These are phyloP conservation scores for Luperina nickerlii DNA, from an alignment of 2,888 invertebrate genomes.

Conservation along the genomic window DNA sequence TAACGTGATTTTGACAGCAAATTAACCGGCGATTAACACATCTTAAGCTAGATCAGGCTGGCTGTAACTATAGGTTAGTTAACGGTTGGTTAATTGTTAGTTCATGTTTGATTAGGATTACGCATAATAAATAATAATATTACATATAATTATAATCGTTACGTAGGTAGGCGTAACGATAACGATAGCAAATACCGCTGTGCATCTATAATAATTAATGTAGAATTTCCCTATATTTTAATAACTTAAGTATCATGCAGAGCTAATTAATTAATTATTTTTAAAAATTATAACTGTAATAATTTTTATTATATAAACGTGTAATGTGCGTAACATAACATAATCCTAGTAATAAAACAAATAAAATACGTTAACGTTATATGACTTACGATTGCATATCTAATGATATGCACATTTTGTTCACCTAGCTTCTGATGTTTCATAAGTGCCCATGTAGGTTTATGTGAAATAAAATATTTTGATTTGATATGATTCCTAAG, in stretches of 20 bases:
- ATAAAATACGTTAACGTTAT: too few relatives aligned
- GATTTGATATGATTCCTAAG: too few relatives aligned
- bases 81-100: too few relatives aligned
- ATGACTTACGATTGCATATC: slow-evolving; percentile 6
- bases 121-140: slow-evolving; percentile 2
- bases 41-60: neutral
- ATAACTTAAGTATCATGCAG: neutral
- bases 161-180: too few relatives aligned
- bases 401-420: slow-evolving; percentile 19
- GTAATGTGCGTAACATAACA: neutral
- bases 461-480: too few relatives aligned
- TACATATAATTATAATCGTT: neutral
- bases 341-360: slow-evolving; percentile 3
- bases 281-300: neutral
- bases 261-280: slow-evolving; percentile 11
- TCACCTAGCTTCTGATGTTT: too few relatives aligned
- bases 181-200: neutral
- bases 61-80: neutral
- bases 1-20: neutral
- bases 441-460: too few relatives aligned
- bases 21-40: neutral
- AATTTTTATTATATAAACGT: neutral
- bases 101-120: neutral
- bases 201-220: neutral
- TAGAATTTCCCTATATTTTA: neutral